phyloP scores from a whole-genome alignment of 1,140 invertebrate species.

The Apolygus lucorum region DNA sequence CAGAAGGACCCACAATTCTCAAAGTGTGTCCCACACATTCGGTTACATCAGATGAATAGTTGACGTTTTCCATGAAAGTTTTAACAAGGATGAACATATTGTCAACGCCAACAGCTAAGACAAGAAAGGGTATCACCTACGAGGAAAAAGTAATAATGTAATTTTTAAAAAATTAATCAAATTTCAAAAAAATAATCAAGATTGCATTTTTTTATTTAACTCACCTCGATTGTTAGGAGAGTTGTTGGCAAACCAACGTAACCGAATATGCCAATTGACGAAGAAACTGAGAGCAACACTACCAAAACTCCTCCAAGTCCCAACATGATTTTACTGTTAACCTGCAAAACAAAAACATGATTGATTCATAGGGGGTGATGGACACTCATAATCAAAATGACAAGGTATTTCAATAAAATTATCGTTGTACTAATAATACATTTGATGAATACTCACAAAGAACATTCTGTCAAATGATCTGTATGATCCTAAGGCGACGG shows the following conservation, averaged over 20 bases:
- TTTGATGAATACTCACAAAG: background rate
- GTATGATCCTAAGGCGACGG: conserved; percentile 81
- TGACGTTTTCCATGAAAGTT: conserved; percentile 62
- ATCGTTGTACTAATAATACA: background rate
- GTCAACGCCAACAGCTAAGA: conserved; percentile 97
- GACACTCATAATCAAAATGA: background rate
- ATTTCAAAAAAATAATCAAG: background rate
- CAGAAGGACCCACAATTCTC: conserved; percentile 88
- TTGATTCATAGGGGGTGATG: background rate
- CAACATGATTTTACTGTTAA: conserved; percentile 88
- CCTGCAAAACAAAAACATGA: conserved; percentile 42
- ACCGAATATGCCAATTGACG: conserved; percentile 88
- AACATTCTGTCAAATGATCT: conserved; percentile 44
- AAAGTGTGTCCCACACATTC: conserved; percentile 83
- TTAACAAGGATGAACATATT: conserved; percentile 98
- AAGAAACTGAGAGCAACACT: conserved; percentile 80
- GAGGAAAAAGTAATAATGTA: conserved; percentile 9
- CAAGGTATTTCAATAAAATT: conserved; percentile 17
- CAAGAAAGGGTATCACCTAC: conserved; percentile 87
- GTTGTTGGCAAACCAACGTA: conserved; percentile 80
- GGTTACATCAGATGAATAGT: conserved; percentile 60
- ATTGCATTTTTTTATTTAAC: background rate
- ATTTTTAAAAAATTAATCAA: background rate
- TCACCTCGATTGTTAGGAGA: conserved; percentile 86
- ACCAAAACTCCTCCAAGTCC: conserved; percentile 87